Evolutionary conservation across 2,113 vertebrate genomes (phyloP).

Genomic region (Charina bottae): DNA sequence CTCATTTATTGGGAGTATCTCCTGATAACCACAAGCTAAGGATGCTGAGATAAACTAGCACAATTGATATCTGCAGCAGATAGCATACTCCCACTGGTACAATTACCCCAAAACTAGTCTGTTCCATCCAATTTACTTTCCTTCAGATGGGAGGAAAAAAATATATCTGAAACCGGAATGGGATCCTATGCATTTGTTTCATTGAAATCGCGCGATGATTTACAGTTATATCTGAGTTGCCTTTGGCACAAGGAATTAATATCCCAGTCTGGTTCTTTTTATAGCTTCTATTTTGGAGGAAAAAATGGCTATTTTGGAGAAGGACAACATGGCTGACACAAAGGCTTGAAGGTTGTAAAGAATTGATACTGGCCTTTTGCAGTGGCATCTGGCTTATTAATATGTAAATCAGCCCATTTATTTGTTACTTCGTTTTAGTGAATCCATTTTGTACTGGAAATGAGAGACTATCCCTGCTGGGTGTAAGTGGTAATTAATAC

Average conservation of each 20-base stretch:
- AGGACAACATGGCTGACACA: neutral
- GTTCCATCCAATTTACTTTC: neutral
- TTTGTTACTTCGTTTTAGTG: conserved; percentile 58
- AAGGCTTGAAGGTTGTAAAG: conserved; percentile 47
- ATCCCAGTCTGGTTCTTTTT: neutral
- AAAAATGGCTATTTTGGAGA: neutral
- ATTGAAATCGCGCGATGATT: neutral
- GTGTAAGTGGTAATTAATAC: neutral
- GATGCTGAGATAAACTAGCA: neutral
- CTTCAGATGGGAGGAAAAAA: neutral
- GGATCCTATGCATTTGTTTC: neutral
- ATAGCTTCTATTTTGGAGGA: neutral
- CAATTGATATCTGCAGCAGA: neutral
- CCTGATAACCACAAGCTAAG: neutral
- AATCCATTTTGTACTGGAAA: conserved; percentile 31
- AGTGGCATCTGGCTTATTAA: conserved; percentile 56
- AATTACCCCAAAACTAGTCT: neutral
- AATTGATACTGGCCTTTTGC: conserved; percentile 44
- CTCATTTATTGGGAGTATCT: neutral
- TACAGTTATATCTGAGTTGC: neutral
- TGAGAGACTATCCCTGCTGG: neutral
- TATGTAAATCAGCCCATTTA: conserved; percentile 67
- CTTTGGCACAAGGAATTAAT: neutral
- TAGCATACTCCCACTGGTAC: neutral
- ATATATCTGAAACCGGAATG: neutral